Evolutionary conservation across 2,797 vertebrate genomes (phyloP).

Genomic region (Cryptoprocta ferox): DNA sequence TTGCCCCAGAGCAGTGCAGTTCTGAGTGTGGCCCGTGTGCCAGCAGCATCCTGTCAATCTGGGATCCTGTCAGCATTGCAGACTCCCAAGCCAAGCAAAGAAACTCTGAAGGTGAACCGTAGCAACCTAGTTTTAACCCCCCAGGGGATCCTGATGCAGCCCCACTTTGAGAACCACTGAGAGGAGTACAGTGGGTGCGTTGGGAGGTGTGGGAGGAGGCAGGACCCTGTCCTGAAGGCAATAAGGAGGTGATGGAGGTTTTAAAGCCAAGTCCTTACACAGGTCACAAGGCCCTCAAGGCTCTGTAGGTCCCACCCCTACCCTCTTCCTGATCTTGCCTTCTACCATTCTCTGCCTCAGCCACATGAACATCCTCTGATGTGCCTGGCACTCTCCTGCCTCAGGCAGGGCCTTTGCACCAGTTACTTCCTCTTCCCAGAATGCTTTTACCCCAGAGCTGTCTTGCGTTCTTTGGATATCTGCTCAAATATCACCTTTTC

Average conservation of each 20-base stretch:
- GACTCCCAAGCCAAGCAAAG: background rate
- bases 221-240: background rate
- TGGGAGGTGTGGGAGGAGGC: background rate
- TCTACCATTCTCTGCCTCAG: background rate
- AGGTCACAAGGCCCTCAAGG: background rate
- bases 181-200: background rate
- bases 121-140: background rate
- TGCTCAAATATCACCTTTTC: background rate
- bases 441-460: background rate
- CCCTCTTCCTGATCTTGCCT: background rate
- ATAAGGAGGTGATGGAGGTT: background rate
- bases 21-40: background rate
- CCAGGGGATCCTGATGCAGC: background rate
- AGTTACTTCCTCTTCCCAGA: background rate
- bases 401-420: background rate
- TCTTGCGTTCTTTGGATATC: background rate
- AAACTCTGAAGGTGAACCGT: fast-evolving
- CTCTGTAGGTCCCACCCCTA: fast-evolving
- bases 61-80: background rate
- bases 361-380: background rate
- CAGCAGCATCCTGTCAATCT: background rate
- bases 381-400: background rate
- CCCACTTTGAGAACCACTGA: background rate
- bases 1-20: background rate
- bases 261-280: background rate